A percentile compares a stretch with the other conserved stretches of the same genome.
These are phyloP conservation scores for Speoplatyrhinus poulsoni DNA, from an alignment of 2,113 vertebrate species.

Conservation along the genomic window DNA sequence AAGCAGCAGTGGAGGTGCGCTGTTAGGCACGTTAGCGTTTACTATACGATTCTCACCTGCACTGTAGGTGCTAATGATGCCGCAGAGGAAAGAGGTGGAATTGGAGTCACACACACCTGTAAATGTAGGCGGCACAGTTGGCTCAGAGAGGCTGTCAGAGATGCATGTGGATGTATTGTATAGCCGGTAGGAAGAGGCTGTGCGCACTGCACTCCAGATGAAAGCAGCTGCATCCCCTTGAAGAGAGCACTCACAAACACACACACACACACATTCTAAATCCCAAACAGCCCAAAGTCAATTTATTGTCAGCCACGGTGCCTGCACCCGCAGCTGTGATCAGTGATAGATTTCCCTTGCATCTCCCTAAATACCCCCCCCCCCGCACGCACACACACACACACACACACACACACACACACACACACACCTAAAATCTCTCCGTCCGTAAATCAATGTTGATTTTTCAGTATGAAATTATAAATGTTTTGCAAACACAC, in stretches of 20 bases:
- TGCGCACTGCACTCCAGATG: slow-evolving; percentile 16
- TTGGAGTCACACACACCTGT: background rate
- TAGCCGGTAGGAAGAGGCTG: slow-evolving; percentile 17
- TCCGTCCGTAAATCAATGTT: slow-evolving; percentile 53
- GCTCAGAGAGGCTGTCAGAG: background rate
- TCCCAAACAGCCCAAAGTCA: slow-evolving; percentile 33
- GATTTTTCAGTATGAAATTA: slow-evolving; percentile 56
- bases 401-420: too few species aligned
- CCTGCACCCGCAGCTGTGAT: background rate
- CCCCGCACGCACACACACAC: background rate
- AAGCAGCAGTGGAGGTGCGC: too few species aligned
- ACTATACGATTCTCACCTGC: too few species aligned
- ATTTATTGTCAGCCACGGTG: slow-evolving; percentile 34
- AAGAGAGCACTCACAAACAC: slow-evolving; percentile 18
- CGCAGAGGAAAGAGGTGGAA: background rate
- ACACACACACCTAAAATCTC: slow-evolving; percentile 1
- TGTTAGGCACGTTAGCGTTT: too few species aligned
- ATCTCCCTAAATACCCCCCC: background rate
- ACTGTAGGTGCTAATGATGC: background rate
- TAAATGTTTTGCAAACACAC: slow-evolving; percentile 19
- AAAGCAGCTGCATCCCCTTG: slow-evolving; percentile 57
- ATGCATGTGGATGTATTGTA: background rate
- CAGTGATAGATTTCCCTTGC: background rate
- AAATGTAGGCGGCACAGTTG: background rate
- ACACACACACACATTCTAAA: slow-evolving; percentile 6